Percentiles rank a stretch among this genome's conserved stretches.
Conservation (phyloP, 2,113 vertebrate species). For the Thalassoma bifasciatum region DNA sequence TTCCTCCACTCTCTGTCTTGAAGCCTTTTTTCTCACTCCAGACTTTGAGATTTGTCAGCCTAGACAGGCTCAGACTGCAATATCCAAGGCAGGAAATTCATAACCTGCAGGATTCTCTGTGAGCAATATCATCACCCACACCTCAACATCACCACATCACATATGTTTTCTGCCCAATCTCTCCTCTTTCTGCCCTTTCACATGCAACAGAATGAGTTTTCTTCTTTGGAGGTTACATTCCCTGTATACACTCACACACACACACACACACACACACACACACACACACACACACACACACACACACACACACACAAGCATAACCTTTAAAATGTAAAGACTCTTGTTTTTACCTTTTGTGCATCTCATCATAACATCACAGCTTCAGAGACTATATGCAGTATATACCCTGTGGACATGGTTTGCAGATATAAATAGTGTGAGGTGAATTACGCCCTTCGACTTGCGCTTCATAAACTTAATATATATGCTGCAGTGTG, state of each 20-base stretch:
- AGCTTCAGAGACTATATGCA: not conserved
- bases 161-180: constrained; percentile 26
- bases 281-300: not conserved
- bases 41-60: constrained; percentile 30
- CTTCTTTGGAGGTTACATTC: constrained; percentile 44
- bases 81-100: constrained; percentile 69
- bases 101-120: constrained; percentile 60
- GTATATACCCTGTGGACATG: not conserved
- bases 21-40: constrained; percentile 29
- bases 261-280: not conserved
- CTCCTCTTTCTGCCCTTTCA: constrained; percentile 21
- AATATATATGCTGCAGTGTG: not conserved
- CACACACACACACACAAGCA: not conserved
- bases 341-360: constrained; percentile 14
- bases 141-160: constrained; percentile 21
- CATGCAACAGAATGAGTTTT: constrained; percentile 44
- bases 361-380: constrained; percentile 1
- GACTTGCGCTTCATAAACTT: not conserved
- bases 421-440: not conserved
- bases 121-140: constrained; percentile 56
- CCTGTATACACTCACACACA: not conserved
- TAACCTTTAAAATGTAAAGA: constrained; percentile 31
- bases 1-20: constrained; percentile 16
- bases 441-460: not conserved
- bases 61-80: constrained; percentile 53